Conservation (phyloP, 2,797 vertebrate species). For the Sternotherus odoratus region DNA sequence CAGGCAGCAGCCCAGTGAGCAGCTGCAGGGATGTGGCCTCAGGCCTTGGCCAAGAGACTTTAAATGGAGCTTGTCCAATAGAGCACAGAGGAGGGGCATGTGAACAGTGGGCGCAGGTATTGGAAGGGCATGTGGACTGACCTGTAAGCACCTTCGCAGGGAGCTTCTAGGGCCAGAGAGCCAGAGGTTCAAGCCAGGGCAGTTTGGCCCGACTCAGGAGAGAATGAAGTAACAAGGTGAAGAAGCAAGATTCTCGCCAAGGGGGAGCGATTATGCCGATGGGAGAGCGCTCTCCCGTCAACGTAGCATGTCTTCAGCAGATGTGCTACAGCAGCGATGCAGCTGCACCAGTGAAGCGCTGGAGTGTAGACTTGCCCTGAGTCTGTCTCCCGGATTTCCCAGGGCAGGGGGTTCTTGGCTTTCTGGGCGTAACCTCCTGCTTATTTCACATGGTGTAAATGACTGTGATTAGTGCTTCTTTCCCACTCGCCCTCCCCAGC, state of each 20-base stretch:
- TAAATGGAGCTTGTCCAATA: not conserved
- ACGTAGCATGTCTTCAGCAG: too few species aligned
- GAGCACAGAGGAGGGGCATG: not conserved
- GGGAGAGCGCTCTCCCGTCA: too few species aligned
- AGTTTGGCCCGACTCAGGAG: not conserved
- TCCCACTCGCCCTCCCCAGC: fast-evolving
- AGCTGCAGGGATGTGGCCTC: too few species aligned
- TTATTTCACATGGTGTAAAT: not conserved
- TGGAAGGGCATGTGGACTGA: not conserved
- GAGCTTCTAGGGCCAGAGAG: not conserved
- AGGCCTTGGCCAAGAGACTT: not conserved
- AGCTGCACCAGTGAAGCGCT: too few species aligned
- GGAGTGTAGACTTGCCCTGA: too few species aligned
- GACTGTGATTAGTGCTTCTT: not conserved
- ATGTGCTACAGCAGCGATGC: too few species aligned
- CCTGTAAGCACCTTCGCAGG: not conserved
- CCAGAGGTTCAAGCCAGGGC: not conserved
- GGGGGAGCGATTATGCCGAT: too few species aligned
- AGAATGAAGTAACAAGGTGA: not conserved
- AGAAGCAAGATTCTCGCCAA: not conserved
- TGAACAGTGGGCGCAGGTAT: not conserved
- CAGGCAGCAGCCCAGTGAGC: not conserved
- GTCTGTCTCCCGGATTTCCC: not conserved
- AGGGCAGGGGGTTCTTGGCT: not conserved
- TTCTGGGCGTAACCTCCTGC: not conserved